Evolutionary conservation across 2,888 invertebrate species (phyloP).

Genomic region (Homarus gammarus): DNA sequence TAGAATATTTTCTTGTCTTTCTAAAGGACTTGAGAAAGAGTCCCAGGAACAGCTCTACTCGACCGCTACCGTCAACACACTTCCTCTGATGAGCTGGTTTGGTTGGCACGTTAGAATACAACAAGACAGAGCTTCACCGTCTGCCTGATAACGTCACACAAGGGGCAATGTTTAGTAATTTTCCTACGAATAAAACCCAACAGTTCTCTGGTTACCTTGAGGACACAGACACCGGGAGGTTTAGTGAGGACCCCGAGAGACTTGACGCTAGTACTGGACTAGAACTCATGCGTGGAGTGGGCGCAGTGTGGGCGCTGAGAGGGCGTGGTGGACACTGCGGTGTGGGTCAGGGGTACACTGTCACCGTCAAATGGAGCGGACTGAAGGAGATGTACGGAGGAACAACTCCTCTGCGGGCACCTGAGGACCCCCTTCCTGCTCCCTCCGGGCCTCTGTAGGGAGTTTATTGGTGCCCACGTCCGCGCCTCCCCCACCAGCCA

Average conservation of each 20-base stretch:
- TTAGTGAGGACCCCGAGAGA: not conserved
- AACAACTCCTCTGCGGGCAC: conserved; percentile 39
- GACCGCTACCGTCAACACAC: not conserved
- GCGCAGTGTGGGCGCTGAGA: conserved; percentile 11
- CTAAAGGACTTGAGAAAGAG: not conserved
- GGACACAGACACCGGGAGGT: too few species aligned
- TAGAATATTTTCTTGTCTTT: too few species aligned
- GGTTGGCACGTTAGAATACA: conserved; percentile 21
- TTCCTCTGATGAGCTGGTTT: not conserved
- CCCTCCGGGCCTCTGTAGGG: not conserved
- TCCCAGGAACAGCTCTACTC: not conserved
- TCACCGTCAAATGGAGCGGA: conserved; percentile 65
- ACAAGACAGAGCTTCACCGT: too few species aligned
- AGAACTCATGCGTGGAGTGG: conserved; percentile 37
- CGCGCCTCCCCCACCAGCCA: not conserved
- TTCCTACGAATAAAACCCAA: too few species aligned
- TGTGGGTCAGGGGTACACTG: conserved; percentile 44
- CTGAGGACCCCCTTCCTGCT: not conserved
- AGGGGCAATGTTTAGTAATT: too few species aligned
- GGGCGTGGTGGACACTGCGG: conserved; percentile 15
- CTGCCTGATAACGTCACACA: too few species aligned
- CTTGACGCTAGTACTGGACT: not conserved
- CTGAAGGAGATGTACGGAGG: conserved; percentile 53
- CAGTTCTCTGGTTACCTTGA: too few species aligned
- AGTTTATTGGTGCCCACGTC: not conserved